phyloP scores from a whole-genome alignment of 2,113 vertebrate genomes.

The Onychostruthus taczanowskii region DNA sequence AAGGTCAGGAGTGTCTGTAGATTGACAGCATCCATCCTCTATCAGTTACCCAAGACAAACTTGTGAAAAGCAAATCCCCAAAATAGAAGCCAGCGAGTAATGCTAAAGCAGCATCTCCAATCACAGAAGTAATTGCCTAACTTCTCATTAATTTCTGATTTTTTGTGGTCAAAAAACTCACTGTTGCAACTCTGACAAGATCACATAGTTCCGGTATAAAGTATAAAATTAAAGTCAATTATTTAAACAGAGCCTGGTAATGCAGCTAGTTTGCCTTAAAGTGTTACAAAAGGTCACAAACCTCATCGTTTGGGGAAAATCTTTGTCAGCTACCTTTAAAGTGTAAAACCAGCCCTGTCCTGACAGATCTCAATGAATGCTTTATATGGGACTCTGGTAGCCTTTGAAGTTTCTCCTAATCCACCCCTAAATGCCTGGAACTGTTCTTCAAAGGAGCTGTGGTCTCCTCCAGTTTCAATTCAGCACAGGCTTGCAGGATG shows the following conservation, averaged over 20 bases:
- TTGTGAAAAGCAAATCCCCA: neutral
- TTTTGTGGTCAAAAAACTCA: neutral
- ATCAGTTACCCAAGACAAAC: neutral
- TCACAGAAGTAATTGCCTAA: neutral
- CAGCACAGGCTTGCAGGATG: neutral
- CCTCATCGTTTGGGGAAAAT: neutral
- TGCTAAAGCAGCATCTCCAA: neutral
- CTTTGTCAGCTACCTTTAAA: conserved; percentile 26
- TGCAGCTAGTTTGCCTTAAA: neutral
- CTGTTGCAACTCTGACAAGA: neutral
- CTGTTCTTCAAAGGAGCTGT: conserved; percentile 36
- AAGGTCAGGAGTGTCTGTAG: neutral
- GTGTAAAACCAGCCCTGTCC: conserved; percentile 45
- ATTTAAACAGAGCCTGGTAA: neutral
- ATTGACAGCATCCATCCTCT: neutral
- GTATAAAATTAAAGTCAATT: neutral
- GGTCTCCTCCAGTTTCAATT: conserved; percentile 39
- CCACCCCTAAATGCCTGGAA: conserved; percentile 26
- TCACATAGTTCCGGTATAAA: neutral
- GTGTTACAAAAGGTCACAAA: neutral
- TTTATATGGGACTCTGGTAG: conserved; percentile 13
- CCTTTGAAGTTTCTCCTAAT: conserved; percentile 62
- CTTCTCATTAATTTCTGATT: neutral
- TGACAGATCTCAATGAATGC: neutral
- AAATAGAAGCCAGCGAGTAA: neutral